Percentiles rank a stretch among this genome's conserved stretches.
phyloP scores from a whole-genome alignment of 2,888 invertebrate genomes.

The Drosophila seclusa region DNA sequence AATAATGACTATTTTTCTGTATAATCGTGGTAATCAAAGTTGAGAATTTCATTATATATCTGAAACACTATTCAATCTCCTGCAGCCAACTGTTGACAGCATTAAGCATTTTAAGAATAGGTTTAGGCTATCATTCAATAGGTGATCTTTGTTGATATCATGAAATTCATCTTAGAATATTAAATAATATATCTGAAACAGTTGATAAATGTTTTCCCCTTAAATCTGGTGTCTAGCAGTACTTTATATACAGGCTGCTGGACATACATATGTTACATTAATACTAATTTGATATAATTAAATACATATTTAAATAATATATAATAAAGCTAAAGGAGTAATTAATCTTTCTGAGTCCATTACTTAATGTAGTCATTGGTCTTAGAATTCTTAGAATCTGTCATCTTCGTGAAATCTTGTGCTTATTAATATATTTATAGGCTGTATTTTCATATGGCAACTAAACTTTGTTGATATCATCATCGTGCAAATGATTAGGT shows the following conservation, averaged over 20 bases:
- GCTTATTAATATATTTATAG: background rate
- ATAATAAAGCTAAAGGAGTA: background rate
- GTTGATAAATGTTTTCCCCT: background rate
- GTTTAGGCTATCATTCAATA: background rate
- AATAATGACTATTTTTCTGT: background rate
- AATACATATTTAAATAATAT: background rate
- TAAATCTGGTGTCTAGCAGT: background rate
- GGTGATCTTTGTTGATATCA: background rate
- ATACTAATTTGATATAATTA: background rate
- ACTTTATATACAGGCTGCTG: background rate
- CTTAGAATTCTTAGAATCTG: background rate
- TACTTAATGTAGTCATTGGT: background rate
- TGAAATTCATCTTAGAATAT: background rate
- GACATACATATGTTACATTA: background rate
- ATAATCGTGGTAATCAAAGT: background rate
- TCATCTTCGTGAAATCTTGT: background rate
- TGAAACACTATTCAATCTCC: background rate
- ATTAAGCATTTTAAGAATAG: rapidly evolving
- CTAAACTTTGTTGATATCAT: background rate
- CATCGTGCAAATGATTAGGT: constrained; percentile 15
- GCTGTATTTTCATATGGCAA: background rate
- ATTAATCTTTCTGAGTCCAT: background rate
- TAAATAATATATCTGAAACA: background rate
- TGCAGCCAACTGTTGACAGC: background rate
- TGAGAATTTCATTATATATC: background rate